A percentile compares a stretch with the other conserved stretches of the same genome.
Evolutionary conservation across 2,113 vertebrate genomes (phyloP).

Genomic region (Noturus placidus): DNA sequence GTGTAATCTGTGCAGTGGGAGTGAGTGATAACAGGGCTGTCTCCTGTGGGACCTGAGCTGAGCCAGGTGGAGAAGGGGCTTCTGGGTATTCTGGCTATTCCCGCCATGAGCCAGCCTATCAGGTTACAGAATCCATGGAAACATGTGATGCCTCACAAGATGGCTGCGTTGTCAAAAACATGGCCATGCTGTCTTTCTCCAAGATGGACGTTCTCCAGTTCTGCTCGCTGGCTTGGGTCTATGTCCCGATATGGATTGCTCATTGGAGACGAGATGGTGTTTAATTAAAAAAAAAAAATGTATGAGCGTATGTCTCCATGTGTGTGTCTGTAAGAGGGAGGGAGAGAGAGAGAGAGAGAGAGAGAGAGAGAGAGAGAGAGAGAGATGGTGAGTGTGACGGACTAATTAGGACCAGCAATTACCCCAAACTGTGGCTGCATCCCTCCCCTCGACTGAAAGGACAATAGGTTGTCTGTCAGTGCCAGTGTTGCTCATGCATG

Average conservation of each 20-base stretch:
- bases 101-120: slow-evolving; percentile 52
- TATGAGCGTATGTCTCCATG: slow-evolving; percentile 46
- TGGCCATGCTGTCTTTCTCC: slow-evolving; percentile 9
- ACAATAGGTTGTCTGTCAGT: slow-evolving; percentile 56
- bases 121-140: slow-evolving; percentile 65
- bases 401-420: slow-evolving; percentile 66
- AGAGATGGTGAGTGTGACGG: slow-evolving; percentile 52
- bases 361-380: slow-evolving; percentile 23
- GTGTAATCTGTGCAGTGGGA: slow-evolving; percentile 49
- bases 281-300: slow-evolving; percentile 57
- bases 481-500: slow-evolving; percentile 64
- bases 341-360: slow-evolving; percentile 12
- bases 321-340: slow-evolving; percentile 32
- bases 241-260: slow-evolving; percentile 43
- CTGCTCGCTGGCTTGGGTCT: neutral
- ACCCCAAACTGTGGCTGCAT: slow-evolving; percentile 60
- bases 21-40: slow-evolving; percentile 40
- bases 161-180: slow-evolving; percentile 20
- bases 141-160: slow-evolving; percentile 48
- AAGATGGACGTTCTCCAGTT: slow-evolving; percentile 20
- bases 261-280: slow-evolving; percentile 52
- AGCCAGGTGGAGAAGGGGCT: slow-evolving; percentile 51
- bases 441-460: slow-evolving; percentile 52
- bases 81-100: slow-evolving; percentile 49
- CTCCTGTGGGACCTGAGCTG: slow-evolving; percentile 51